Conservation (phyloP, 2,113 vertebrate species). For the Campylomormyrus tamandua region DNA sequence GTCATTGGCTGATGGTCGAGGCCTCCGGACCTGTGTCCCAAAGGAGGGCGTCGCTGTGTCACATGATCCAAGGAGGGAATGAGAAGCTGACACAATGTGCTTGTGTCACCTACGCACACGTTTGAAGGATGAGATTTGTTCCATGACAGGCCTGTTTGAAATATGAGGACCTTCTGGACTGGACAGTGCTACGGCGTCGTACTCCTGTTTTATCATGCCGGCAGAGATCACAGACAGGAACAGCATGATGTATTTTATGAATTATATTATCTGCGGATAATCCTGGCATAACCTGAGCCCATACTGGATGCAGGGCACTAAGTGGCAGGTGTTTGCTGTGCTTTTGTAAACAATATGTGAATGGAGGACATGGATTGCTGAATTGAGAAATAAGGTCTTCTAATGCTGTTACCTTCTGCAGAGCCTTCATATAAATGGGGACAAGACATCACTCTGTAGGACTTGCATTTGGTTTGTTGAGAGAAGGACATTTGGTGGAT, state of each 20-base stretch:
- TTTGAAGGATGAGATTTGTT: conserved; percentile 18
- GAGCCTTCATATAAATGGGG: background rate
- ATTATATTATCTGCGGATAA: background rate
- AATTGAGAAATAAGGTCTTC: background rate
- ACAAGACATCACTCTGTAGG: background rate
- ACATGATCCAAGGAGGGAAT: conserved; percentile 28
- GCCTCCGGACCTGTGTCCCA: background rate
- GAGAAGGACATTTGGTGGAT: background rate
- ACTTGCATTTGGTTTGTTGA: background rate
- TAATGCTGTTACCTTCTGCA: background rate
- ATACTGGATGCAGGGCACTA: background rate
- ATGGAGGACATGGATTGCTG: background rate
- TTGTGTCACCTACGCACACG: conserved; percentile 25
- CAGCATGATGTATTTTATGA: conserved; percentile 1
- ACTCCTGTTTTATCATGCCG: conserved; percentile 4
- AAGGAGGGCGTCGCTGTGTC: conserved; percentile 30
- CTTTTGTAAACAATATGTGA: background rate
- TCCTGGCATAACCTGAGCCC: background rate
- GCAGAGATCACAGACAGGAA: conserved; percentile 2
- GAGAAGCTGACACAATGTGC: conserved; percentile 34
- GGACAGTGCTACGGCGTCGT: background rate
- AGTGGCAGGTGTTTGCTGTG: background rate
- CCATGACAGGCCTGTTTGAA: conserved; percentile 18
- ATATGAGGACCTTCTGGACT: conserved; percentile 18
- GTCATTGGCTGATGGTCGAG: background rate